These are phyloP conservation scores for Andrena praecox DNA, from an alignment of 2,888 invertebrate genomes.

Conservation along the genomic window DNA sequence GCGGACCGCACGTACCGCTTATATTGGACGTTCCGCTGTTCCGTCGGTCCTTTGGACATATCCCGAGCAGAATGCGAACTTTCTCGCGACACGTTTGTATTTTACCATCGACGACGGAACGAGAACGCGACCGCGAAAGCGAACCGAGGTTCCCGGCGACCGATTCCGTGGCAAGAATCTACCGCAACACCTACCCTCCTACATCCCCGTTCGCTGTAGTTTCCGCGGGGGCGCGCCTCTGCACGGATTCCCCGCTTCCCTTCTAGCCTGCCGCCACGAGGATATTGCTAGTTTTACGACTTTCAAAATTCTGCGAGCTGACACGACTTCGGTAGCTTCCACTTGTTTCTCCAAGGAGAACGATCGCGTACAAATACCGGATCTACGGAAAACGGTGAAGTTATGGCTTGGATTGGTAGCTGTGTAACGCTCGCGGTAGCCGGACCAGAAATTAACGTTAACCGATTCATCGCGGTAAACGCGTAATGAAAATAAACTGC, in stretches of 20 bases:
- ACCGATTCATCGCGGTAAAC: no score
- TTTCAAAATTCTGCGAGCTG: constrained; percentile 7
- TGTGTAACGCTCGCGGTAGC: no score
- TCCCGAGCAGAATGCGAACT: constrained; percentile 43
- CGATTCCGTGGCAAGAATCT: constrained; percentile 3
- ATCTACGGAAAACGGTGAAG: no score
- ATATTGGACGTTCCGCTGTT: constrained; percentile 24
- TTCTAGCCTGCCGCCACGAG: not conserved
- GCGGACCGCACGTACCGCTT: constrained; percentile 54
- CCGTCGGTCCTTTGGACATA: constrained; percentile 13
- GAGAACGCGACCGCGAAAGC: not conserved
- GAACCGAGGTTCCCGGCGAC: not conserved
- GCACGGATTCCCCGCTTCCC: not conserved
- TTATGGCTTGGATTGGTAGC: no score
- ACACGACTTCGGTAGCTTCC: not conserved
- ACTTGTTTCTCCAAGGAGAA: not conserved
- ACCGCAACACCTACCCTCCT: not conserved
- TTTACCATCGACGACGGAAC: constrained; percentile 20
- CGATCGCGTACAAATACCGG: not conserved
- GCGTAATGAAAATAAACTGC: constrained; percentile 1
- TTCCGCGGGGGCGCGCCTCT: not conserved
- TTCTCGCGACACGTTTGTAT: constrained; percentile 43
- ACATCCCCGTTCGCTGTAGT: no score
- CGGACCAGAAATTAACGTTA: not conserved
- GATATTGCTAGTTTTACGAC: constrained; percentile 5